phyloP scores from a whole-genome alignment of 2,888 invertebrate species.

The Marronus borbonicus region DNA sequence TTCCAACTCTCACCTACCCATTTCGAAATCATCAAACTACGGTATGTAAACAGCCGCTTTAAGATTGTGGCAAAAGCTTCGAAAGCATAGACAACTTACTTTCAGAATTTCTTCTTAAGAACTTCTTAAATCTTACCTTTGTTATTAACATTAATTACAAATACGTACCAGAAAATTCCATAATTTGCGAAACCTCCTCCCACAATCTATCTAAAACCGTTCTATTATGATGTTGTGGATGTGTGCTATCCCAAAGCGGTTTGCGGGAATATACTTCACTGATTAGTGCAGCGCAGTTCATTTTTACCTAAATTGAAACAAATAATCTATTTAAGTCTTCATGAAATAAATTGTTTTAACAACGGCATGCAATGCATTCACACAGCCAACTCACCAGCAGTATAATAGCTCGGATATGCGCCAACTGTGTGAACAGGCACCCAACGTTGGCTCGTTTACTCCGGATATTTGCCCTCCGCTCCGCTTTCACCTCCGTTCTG shows the following conservation, averaged over 20 bases:
- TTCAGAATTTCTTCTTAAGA: no score
- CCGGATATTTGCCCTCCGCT: conserved; percentile 13
- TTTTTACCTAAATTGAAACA: not conserved
- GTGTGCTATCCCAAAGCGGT: conserved; percentile 10
- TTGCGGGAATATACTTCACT: conserved; percentile 1
- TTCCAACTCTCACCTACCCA: no score
- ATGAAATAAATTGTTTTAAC: no score
- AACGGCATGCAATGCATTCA: no score
- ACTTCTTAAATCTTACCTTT: no score
- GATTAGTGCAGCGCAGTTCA: conserved; percentile 3
- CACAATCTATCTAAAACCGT: conserved; percentile 1
- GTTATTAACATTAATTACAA: no score
- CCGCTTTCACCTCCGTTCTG: conserved; percentile 12
- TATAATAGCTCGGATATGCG: not conserved
- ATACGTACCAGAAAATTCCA: conserved; percentile 1
- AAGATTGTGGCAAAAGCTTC: no score
- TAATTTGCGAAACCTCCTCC: not conserved
- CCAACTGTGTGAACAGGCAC: conserved; percentile 9
- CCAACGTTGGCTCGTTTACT: conserved; percentile 11
- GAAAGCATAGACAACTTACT: no score
- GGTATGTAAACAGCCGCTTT: no score
- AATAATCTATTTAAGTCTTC: not conserved
- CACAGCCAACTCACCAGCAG: not conserved
- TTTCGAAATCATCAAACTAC: no score
- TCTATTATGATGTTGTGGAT: conserved; percentile 16